Evolutionary conservation across 2,888 invertebrate genomes (phyloP).

Genomic region (Brenthis ino): DNA sequence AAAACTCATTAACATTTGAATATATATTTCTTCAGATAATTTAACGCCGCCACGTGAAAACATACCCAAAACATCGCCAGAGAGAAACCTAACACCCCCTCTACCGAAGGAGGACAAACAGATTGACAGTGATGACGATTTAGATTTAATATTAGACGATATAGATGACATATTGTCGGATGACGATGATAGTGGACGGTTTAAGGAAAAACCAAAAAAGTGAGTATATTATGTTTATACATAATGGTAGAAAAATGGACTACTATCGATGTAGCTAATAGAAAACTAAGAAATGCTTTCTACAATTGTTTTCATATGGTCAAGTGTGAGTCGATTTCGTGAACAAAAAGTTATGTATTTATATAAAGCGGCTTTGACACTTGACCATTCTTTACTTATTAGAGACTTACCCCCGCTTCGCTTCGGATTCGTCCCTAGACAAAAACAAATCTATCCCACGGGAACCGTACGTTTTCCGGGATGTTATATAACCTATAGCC

Average conservation of each 20-base stretch:
- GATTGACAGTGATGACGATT: constrained; percentile 62
- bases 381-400: no score
- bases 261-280: background rate
- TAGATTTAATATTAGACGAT: constrained; percentile 71
- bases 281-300: no score
- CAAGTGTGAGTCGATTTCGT: no score
- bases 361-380: no score
- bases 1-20: no score
- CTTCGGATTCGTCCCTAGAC: no score
- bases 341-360: no score
- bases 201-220: constrained; percentile 57
- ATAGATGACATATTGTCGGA: constrained; percentile 75
- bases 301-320: background rate
- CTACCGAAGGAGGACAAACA: constrained; percentile 32
- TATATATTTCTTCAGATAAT: constrained; percentile 41
- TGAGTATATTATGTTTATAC: constrained; percentile 40
- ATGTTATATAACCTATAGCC: no score
- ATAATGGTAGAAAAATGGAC: no score
- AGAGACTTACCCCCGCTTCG: no score
- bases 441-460: no score
- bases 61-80: constrained; percentile 39
- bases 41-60: constrained; percentile 54
- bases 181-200: constrained; percentile 63
- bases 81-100: constrained; percentile 39
- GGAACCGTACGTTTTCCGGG: no score